Evolutionary conservation across 1,140 invertebrate genomes (phyloP).

Genomic region (Cotesia chilonis): DNA sequence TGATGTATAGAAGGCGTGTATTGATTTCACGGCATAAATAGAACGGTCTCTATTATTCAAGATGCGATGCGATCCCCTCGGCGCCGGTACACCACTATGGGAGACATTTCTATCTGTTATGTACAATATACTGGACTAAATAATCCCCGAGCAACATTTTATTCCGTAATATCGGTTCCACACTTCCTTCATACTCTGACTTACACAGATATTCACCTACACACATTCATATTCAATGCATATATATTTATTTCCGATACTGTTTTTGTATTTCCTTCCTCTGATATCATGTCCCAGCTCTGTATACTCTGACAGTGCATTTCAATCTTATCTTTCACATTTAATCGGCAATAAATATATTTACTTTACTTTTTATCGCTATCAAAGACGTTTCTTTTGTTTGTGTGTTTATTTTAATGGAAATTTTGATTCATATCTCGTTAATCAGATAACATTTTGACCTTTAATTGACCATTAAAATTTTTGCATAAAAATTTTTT

Average conservation of each 20-base stretch:
- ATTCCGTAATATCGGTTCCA: neutral
- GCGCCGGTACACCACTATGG: conserved; percentile 16
- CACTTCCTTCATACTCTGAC: neutral
- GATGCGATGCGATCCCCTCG: conserved; percentile 42
- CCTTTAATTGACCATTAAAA: no score
- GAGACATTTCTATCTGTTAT: conserved; percentile 5
- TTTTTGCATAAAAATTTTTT: no score
- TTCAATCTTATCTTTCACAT: no score
- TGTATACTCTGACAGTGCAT: no score
- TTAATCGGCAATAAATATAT: no score
- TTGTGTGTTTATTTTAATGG: no score
- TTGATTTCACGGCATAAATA: conserved; percentile 55
- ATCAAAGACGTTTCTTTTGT: no score
- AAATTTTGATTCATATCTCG: no score
- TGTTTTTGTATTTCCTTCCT: no score
- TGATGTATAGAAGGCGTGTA: conserved; percentile 47
- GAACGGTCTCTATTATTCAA: conserved; percentile 54
- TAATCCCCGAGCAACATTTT: conserved; percentile 12
- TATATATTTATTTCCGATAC: neutral
- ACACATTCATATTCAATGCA: neutral
- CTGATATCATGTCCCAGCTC: no score
- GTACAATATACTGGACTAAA: conserved; percentile 2
- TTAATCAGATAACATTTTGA: no score
- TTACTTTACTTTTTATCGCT: no score
- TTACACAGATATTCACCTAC: neutral